Percentiles rank a stretch among this genome's conserved stretches.
phyloP scores from a whole-genome alignment of 2,888 invertebrate genomes.

The Lasioglossum leucozonium region DNA sequence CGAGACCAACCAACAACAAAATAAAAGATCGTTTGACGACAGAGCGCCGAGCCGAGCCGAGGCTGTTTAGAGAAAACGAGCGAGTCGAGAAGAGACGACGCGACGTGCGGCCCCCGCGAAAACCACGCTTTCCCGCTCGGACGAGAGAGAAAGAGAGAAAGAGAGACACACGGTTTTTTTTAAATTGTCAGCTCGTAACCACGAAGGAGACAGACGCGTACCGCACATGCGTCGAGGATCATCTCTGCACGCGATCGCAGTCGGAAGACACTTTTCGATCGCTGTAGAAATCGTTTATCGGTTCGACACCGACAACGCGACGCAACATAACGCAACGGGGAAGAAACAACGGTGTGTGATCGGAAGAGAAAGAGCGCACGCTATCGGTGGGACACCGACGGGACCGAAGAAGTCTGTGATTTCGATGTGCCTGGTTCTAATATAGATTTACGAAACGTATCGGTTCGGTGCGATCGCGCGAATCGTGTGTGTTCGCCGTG shows the following conservation, averaged over 20 bases:
- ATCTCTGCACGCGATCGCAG: slow-evolving; percentile 16
- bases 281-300: slow-evolving; percentile 11
- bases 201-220: not conserved
- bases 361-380: slow-evolving; percentile 17
- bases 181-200: slow-evolving; percentile 2
- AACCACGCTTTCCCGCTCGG: slow-evolving; percentile 47
- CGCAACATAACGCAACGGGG: too few species aligned
- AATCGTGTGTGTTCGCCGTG: slow-evolving; percentile 37
- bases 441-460: slow-evolving; percentile 48
- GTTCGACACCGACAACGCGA: slow-evolving; percentile 5
- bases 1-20: slow-evolving; percentile 36
- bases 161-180: slow-evolving; percentile 15
- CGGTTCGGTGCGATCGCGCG: slow-evolving; percentile 32
- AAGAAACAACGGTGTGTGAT: slow-evolving; percentile 6
- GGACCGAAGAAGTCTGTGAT: slow-evolving; percentile 69
- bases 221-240: not conserved
- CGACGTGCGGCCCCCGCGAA: slow-evolving; percentile 30
- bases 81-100: slow-evolving; percentile 34
- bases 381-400: slow-evolving; percentile 60
- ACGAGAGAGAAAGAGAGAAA: slow-evolving; percentile 20
- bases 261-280: not conserved
- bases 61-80: slow-evolving; percentile 19
- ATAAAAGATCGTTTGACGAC: slow-evolving; percentile 34
- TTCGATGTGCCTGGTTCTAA: slow-evolving; percentile 70
- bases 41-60: too few species aligned